A percentile compares a stretch with the other conserved stretches of the same genome.
These are phyloP conservation scores for Sanderia malayensis DNA, from an alignment of 30 jellyfish, hydroid and myxozoan genomes.

Conservation along the genomic window DNA sequence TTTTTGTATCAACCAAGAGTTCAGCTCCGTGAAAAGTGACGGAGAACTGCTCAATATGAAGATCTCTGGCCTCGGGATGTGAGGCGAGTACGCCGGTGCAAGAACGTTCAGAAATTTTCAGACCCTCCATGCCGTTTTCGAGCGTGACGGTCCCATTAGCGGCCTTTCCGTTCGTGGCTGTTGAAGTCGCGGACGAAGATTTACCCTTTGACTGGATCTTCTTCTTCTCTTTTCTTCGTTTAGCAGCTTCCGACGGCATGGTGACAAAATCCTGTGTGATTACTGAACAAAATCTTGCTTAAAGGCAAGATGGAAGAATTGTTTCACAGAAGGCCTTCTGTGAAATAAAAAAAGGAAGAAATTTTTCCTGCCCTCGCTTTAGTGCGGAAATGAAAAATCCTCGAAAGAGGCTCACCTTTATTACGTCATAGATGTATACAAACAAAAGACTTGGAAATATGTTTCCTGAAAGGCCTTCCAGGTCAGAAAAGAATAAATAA, in stretches of 20 bases:
- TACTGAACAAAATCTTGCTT: neutral
- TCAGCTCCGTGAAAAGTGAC: slow-evolving; percentile 93
- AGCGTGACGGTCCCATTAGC: slow-evolving; percentile 7
- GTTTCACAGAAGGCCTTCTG: neutral
- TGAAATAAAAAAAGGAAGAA: neutral
- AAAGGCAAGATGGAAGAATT: neutral
- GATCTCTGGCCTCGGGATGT: slow-evolving; percentile 95
- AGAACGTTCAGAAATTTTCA: slow-evolving; percentile 69
- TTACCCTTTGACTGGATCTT: slow-evolving; percentile 77
- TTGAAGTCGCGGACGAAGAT: slow-evolving; percentile 35
- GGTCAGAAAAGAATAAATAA: too few relatives aligned
- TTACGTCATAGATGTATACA: too few relatives aligned
- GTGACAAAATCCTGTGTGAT: neutral
- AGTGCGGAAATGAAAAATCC: too few relatives aligned
- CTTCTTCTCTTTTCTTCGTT: slow-evolving; percentile 94
- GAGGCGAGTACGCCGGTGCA: slow-evolving; percentile 93
- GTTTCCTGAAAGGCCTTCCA: too few relatives aligned
- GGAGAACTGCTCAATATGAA: slow-evolving; percentile 83
- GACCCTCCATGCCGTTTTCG: slow-evolving; percentile 27
- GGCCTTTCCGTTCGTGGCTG: slow-evolving; percentile 40
- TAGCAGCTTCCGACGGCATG: slow-evolving; percentile 99
- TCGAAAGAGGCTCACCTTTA: too few relatives aligned
- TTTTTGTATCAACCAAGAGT: slow-evolving; percentile 71
- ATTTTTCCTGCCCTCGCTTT: neutral
- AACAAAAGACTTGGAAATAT: too few relatives aligned